A percentile compares a stretch with the other conserved stretches of the same genome.
Conservation (phyloP, 2,888 invertebrate genomes). For the Pycnomerus fuliginosus region DNA sequence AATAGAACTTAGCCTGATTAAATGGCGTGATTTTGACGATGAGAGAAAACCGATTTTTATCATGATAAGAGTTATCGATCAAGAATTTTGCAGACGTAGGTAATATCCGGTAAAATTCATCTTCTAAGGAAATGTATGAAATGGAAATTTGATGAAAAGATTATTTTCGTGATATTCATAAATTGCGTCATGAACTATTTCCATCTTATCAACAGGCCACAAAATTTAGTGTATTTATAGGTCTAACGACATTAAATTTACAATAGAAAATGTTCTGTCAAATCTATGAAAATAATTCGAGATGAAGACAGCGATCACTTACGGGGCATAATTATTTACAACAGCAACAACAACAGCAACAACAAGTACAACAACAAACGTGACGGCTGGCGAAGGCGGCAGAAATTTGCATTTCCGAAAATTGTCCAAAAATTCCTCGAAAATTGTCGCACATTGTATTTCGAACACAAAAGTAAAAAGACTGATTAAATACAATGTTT, state of each 20-base stretch:
- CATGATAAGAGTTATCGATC: no score
- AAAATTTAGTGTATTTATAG: constrained; percentile 13
- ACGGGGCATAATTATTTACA: constrained; percentile 21
- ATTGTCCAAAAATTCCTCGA: constrained; percentile 17
- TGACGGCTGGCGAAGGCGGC: constrained; percentile 3
- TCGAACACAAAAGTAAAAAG: constrained; percentile 25
- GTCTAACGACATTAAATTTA: constrained; percentile 10
- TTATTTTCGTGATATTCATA: constrained; percentile 3
- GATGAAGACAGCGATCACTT: no score
- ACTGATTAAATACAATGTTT: constrained; percentile 25
- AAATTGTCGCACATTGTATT: constrained; percentile 24
- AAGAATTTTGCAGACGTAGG: no score
- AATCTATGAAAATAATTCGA: no score
- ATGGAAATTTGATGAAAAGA: constrained; percentile 6
- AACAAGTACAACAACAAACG: constrained; percentile 19
- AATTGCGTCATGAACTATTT: constrained; percentile 21
- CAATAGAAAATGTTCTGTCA: constrained; percentile 1
- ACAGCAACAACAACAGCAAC: constrained; percentile 30
- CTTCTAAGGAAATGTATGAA: no score
- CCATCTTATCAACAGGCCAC: constrained; percentile 18
- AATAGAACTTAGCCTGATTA: no score
- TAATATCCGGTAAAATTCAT: no score
- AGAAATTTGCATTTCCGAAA: constrained; percentile 23
- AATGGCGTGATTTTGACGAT: no score
- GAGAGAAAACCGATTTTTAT: no score